Conservation (phyloP, 2,888 invertebrate genomes). For the Alsophila aescularia region DNA sequence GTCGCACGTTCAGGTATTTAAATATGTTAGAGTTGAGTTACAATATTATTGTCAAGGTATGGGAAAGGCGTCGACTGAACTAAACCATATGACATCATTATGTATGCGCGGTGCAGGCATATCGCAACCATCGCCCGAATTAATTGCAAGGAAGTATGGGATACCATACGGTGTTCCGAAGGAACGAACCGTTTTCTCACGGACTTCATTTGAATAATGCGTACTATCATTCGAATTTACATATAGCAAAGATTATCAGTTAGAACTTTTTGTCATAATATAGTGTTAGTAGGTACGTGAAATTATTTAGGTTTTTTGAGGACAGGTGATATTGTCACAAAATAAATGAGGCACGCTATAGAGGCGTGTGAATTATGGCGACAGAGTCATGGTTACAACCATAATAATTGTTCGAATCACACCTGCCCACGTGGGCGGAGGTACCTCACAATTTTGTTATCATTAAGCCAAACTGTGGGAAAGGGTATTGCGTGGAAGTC, state of each 20-base stretch:
- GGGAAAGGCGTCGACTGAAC: slow-evolving; percentile 63
- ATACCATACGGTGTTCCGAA: slow-evolving; percentile 71
- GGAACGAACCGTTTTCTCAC: slow-evolving; percentile 66
- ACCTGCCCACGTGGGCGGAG: slow-evolving; percentile 67
- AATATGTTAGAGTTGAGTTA: slow-evolving; percentile 37
- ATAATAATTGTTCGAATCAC: slow-evolving; percentile 67
- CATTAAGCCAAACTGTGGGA: slow-evolving; percentile 64
- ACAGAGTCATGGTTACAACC: slow-evolving; percentile 64
- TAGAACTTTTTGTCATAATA: slow-evolving; percentile 4
- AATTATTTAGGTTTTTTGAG: neutral
- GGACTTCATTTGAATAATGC: slow-evolving; percentile 47
- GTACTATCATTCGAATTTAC: slow-evolving; percentile 29
- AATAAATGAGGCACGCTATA: slow-evolving; percentile 28
- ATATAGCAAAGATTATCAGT: slow-evolving; percentile 25
- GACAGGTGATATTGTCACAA: slow-evolving; percentile 23
- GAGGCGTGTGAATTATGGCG: slow-evolving; percentile 54
- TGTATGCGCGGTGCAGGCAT: slow-evolving; percentile 67
- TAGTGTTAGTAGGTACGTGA: neutral
- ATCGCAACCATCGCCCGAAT: slow-evolving; percentile 77
- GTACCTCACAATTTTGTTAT: slow-evolving; percentile 51
- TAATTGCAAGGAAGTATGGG: slow-evolving; percentile 78
- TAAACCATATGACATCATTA: slow-evolving; percentile 72
- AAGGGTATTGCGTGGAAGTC: slow-evolving; percentile 42
- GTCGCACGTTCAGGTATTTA: slow-evolving; percentile 31
- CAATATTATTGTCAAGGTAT: slow-evolving; percentile 52